Conservation (phyloP, 1,140 invertebrate genomes). For the Diorhabda sublineata region DNA sequence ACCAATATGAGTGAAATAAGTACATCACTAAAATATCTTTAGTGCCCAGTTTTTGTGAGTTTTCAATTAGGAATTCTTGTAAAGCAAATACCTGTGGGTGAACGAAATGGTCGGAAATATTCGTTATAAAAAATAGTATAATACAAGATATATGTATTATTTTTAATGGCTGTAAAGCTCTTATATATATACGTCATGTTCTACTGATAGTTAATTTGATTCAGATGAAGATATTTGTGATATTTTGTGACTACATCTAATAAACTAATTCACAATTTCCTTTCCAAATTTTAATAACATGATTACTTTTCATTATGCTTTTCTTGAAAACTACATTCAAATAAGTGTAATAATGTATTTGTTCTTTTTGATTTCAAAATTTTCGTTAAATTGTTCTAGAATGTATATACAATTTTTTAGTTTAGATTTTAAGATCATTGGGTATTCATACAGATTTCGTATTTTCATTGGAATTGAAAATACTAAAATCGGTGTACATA, state of each 20-base stretch:
- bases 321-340: not conserved
- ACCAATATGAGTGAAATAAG: too few species aligned
- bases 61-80: too few species aligned
- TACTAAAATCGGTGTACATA: constrained; percentile 42
- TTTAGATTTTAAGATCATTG: constrained; percentile 5
- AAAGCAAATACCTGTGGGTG: too few species aligned
- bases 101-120: not conserved
- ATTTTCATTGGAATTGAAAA: constrained; percentile 40
- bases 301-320: not conserved
- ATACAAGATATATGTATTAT: constrained; percentile 1
- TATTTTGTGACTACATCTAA: constrained; percentile 31
- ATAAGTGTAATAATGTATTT: not conserved
- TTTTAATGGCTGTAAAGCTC: constrained; percentile 5
- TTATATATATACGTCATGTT: not conserved
- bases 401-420: not conserved
- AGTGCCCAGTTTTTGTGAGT: too few species aligned
- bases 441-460: constrained; percentile 32
- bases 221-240: constrained; percentile 24
- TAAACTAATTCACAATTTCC: constrained; percentile 1
- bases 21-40: too few species aligned
- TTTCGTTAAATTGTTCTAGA: not conserved
- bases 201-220: constrained; percentile 1
- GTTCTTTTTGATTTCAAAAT: not conserved
- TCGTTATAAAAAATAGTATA: not conserved
- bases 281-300: constrained; percentile 7